Conservation (phyloP, 2,888 invertebrate species). For the Diaphora mendica region DNA sequence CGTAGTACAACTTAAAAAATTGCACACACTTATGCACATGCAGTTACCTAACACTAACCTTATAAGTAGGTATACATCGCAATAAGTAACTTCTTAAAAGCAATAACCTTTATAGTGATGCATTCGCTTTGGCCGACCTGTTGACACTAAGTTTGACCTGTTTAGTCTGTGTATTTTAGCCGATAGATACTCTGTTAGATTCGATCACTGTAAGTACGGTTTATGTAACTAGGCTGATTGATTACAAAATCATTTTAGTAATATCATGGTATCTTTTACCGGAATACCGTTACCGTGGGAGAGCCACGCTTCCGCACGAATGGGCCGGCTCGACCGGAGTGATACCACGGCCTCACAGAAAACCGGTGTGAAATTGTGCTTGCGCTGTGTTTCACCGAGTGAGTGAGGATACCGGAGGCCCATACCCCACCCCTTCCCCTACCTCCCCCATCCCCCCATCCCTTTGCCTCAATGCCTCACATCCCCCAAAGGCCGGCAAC, state of each 20-base stretch:
- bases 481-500: no score
- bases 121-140: slow-evolving; percentile 58
- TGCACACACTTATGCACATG: slow-evolving; percentile 54
- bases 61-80: slow-evolving; percentile 50
- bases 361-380: no score
- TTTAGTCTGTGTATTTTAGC: slow-evolving; percentile 17
- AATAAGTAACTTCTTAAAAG: slow-evolving; percentile 57
- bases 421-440: no score
- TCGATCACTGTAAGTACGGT: background rate
- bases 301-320: no score
- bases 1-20: slow-evolving; percentile 21
- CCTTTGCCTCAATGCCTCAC: no score
- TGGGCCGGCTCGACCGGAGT: no score
- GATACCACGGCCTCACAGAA: no score
- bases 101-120: slow-evolving; percentile 56
- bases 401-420: no score
- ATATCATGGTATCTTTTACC: background rate
- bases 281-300: no score
- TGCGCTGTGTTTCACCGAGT: no score
- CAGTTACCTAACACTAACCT: slow-evolving; percentile 47
- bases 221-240: background rate
- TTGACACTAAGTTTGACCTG: slow-evolving; percentile 52
- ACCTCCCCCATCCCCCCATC: no score
- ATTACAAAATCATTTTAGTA: background rate
- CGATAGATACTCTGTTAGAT: background rate